Evolutionary conservation across 2,797 vertebrate species (phyloP), one percentile per base, ranked within the genome.

Genomic region (Ptychobarbus kaznakovi): DNA sequence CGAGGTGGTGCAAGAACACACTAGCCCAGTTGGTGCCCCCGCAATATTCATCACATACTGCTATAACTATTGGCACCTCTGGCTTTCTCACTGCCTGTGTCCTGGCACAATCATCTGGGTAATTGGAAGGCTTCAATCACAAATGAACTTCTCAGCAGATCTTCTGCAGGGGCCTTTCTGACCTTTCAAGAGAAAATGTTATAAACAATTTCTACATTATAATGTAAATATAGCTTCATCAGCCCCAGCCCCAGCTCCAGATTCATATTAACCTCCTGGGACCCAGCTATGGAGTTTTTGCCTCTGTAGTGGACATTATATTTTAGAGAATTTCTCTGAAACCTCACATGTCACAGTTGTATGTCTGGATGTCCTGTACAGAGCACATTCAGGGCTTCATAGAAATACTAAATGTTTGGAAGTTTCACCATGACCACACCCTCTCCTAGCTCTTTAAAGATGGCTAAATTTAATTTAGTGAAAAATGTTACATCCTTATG

Each of bases 51-150:
- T 86, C 63, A 78, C 61, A 78, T 56, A 78, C 22, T 20, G 61
- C 32, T 69, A 51, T 80, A 63, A 86, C 85, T 65, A 84, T 76
- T 75, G 70, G 79, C 80, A 72, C 81, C 82, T 87, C 86, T 85
- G 35, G 84, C 53, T 88, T 61, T 81, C 83, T 81, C 58, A 82
- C 81, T 83, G 86, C 78, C 86, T 86, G 86, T 53, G 79, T 86
- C 87, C 42, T n/a, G 76, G 84, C 87, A 86, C 58, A 80, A 90
- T 73, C 49, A 80, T 58, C 73, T 46, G 72, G n/a, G 40, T 75
- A 86, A 86, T 81, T 61, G 73, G 53, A 51, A 46, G 61, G 42
- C 72, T 75, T 81, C 77, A 83, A 69, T 81, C 65, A 46, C 32
- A 72, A 65, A 53, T 70, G 38, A 85, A 86, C 53, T 77, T 76